Evolutionary conservation across 2,797 vertebrate species (phyloP).

Genomic region (Sternarchorhynchus goeldii): DNA sequence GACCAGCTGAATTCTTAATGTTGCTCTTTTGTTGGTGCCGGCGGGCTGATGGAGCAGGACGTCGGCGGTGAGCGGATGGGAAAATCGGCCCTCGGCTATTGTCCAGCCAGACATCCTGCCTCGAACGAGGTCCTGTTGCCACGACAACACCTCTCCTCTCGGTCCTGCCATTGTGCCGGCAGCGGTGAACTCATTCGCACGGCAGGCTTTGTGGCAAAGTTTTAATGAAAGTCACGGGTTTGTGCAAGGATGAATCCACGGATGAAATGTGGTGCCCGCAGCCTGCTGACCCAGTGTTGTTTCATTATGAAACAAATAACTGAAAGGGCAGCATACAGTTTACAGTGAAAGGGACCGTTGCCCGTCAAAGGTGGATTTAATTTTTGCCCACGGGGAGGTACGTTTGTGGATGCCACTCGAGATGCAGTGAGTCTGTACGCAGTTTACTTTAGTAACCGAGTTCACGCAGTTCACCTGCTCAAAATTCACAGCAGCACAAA

Average conservation of each 20-base stretch:
- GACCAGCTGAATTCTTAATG: conserved; percentile 23
- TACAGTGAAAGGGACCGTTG: neutral
- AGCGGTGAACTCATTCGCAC: conserved; percentile 26
- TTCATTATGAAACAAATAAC: neutral
- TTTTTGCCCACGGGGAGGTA: too few relatives aligned
- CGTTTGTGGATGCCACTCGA: too few relatives aligned
- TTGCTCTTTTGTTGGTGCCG: conserved; percentile 35
- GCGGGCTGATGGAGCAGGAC: conserved; percentile 6
- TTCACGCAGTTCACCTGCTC: too few relatives aligned
- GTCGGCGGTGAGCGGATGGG: conserved; percentile 43
- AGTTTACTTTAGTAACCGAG: too few relatives aligned
- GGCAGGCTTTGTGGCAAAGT: neutral
- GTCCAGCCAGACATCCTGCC: conserved; percentile 43
- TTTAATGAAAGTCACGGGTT: neutral
- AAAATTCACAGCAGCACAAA: neutral
- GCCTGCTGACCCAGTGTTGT: neutral
- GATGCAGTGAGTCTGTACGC: too few relatives aligned
- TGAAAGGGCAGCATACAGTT: neutral
- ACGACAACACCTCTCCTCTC: conserved; percentile 38
- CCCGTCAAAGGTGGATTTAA: neutral
- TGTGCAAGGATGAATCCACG: neutral
- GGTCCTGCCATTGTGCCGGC: conserved; percentile 33
- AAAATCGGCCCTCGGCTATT: conserved; percentile 47
- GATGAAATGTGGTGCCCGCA: neutral
- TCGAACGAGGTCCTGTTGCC: conserved; percentile 41